These are phyloP conservation scores for Psittacula echo DNA, from an alignment of 2,797 vertebrate species.

Conservation along the genomic window DNA sequence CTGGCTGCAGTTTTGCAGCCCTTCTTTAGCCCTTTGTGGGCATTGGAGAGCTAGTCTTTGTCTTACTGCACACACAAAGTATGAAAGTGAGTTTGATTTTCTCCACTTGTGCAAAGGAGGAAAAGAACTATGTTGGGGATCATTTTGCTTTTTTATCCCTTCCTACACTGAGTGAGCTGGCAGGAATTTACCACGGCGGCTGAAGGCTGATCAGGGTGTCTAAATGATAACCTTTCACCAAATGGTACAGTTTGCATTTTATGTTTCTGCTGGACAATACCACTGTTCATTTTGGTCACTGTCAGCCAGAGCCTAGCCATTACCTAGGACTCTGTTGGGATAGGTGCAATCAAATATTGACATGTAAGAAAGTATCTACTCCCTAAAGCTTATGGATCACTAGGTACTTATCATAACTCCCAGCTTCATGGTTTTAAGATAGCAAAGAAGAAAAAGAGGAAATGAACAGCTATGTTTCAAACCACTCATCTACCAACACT, in stretches of 20 bases:
- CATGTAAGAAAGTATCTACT: neutral
- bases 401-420: neutral
- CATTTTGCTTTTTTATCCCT: neutral
- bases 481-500: neutral
- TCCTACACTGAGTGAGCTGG: neutral
- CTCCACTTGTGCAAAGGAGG: neutral
- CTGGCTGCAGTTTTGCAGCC: neutral
- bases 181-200: neutral
- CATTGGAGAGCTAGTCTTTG: neutral
- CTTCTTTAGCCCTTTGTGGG: neutral
- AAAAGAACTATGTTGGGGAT: neutral
- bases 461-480: neutral
- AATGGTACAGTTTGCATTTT: neutral
- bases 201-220: neutral
- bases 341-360: neutral
- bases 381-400: neutral
- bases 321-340: neutral
- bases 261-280: neutral
- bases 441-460: neutral
- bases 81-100: neutral
- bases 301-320: neutral
- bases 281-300: neutral
- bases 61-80: neutral
- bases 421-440: neutral
- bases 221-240: accelerated